Conservation (phyloP, 2,888 invertebrate genomes). For the Phoronis australis region DNA sequence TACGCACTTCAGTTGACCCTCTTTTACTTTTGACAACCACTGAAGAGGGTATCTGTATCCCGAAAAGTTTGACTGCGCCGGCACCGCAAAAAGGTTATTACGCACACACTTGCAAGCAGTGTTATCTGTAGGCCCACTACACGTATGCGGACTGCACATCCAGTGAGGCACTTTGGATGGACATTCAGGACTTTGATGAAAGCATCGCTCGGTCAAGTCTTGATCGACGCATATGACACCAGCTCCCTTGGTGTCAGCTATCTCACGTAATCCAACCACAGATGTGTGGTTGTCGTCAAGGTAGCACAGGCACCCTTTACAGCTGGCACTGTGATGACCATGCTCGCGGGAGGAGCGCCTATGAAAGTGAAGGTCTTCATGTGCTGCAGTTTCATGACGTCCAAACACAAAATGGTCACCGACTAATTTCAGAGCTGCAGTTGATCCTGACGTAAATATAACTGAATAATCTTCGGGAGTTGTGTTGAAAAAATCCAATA, state of each 20-base stretch:
- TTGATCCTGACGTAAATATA: slow-evolving; percentile 92
- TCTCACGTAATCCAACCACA: slow-evolving; percentile 82
- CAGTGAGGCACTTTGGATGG: neutral
- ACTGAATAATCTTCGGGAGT: slow-evolving; percentile 74
- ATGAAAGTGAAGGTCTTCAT: too few relatives aligned
- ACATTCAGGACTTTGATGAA: too few relatives aligned
- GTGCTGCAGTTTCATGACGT: too few relatives aligned
- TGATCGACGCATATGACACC: slow-evolving; percentile 26
- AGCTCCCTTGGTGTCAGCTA: slow-evolving; percentile 54
- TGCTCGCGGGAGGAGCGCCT: too few relatives aligned
- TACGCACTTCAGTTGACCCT: slow-evolving; percentile 54
- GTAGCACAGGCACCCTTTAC: slow-evolving; percentile 69
- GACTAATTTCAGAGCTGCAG: slow-evolving; percentile 75
- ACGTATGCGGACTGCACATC: neutral
- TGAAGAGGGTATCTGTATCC: slow-evolving; percentile 81
- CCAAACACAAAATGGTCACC: slow-evolving; percentile 67
- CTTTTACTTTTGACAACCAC: slow-evolving; percentile 64
- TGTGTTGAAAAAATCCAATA: slow-evolving; percentile 81
- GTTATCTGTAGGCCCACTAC: neutral
- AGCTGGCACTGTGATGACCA: too few relatives aligned
- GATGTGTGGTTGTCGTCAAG: slow-evolving; percentile 92
- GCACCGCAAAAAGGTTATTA: slow-evolving; percentile 80
- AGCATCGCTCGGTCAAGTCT: slow-evolving; percentile 14
- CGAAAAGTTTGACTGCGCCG: slow-evolving; percentile 92
- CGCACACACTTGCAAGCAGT: slow-evolving; percentile 13